Percentiles rank a stretch among this genome's conserved stretches.
Conservation (phyloP, 2,113 vertebrate species). For the Gymnocephalus cernua region DNA sequence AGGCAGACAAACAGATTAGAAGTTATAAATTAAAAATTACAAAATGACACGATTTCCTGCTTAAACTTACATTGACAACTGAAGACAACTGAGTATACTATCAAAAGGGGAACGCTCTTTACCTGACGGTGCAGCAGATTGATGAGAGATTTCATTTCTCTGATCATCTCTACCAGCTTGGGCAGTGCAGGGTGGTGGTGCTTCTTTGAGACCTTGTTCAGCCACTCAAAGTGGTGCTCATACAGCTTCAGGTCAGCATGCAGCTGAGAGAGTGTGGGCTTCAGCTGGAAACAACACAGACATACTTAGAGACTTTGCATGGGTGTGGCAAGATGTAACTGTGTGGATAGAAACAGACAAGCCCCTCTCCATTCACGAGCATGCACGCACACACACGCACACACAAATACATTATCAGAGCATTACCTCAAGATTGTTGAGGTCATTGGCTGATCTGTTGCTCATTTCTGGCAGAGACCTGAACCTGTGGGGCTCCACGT, state of each 20-base stretch:
- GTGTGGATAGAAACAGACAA: slow-evolving; percentile 37
- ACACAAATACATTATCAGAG: slow-evolving; percentile 55
- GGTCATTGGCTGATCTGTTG: slow-evolving; percentile 84
- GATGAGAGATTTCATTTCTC: slow-evolving; percentile 81
- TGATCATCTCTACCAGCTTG: slow-evolving; percentile 83
- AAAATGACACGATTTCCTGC: neutral
- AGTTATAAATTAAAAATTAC: no score
- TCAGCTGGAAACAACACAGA: slow-evolving; percentile 77
- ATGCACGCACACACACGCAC: slow-evolving; percentile 11
- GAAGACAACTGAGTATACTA: neutral
- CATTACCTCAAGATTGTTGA: slow-evolving; percentile 85
- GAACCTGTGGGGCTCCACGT: slow-evolving; percentile 84
- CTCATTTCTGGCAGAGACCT: slow-evolving; percentile 85
- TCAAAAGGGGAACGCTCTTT: slow-evolving; percentile 7
- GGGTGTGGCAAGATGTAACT: slow-evolving; percentile 67
- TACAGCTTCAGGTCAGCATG: slow-evolving; percentile 85
- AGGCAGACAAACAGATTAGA: slow-evolving; percentile 5
- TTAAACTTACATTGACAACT: neutral
- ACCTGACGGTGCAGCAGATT: slow-evolving; percentile 83
- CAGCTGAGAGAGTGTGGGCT: slow-evolving; percentile 84
- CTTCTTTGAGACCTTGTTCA: slow-evolving; percentile 82
- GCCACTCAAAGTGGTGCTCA: slow-evolving; percentile 87
- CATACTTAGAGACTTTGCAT: slow-evolving; percentile 57
- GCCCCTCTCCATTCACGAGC: neutral
- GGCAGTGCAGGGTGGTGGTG: slow-evolving; percentile 80